These are phyloP conservation scores for Chamaea fasciata DNA, from an alignment of 2,113 vertebrate species.

Conservation along the genomic window DNA sequence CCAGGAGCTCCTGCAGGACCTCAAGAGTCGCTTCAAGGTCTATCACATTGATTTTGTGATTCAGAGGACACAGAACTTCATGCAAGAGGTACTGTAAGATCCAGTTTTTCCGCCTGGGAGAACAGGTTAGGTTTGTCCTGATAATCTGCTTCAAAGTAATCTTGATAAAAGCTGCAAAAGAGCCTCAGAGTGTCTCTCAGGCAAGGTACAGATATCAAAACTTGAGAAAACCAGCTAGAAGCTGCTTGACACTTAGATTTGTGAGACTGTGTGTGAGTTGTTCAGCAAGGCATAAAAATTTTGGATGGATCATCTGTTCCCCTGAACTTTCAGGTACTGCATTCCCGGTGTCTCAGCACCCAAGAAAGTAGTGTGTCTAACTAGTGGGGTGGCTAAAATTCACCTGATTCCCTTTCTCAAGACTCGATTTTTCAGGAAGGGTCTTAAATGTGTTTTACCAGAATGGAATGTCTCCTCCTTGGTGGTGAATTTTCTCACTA, in stretches of 20 bases:
- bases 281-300: neutral
- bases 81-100: slow-evolving; percentile 83
- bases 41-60: slow-evolving; percentile 74
- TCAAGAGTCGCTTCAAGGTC: slow-evolving; percentile 81
- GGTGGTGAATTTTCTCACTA: neutral
- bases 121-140: neutral
- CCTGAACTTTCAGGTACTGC: neutral
- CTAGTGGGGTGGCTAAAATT: neutral
- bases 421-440: neutral
- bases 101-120: neutral
- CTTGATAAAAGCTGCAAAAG: neutral
- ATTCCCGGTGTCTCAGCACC: neutral
- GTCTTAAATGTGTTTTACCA: neutral
- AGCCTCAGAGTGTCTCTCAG: neutral
- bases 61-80: slow-evolving; percentile 86
- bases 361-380: neutral
- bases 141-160: neutral
- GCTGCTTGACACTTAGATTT: neutral
- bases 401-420: neutral
- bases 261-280: neutral
- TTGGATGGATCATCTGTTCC: neutral
- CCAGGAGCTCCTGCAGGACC: slow-evolving; percentile 77
- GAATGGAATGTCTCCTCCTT: neutral
- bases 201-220: neutral
- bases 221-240: neutral